Evolutionary conservation across 2,888 invertebrate species (phyloP).

Genomic region (Hesperia comma): DNA sequence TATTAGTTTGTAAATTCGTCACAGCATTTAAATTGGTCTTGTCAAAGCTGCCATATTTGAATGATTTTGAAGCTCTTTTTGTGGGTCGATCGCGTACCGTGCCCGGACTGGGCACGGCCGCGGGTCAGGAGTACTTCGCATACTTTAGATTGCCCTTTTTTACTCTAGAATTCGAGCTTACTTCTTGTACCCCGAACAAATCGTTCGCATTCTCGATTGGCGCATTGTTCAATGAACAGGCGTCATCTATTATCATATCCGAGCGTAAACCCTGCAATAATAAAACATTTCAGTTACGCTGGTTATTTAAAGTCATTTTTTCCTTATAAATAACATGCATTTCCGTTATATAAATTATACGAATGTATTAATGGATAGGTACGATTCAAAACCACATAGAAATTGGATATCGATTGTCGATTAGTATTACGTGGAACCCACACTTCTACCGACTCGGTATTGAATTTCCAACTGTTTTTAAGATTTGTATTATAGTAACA

Average conservation of each 20-base stretch:
- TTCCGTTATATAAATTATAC: too few relatives aligned
- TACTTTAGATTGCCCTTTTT: conserved; percentile 68
- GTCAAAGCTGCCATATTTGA: conserved; percentile 72
- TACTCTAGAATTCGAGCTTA: conserved; percentile 62
- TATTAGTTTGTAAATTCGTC: conserved; percentile 48
- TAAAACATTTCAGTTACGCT: background rate
- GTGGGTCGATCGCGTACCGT: conserved; percentile 55
- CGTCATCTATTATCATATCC: conserved; percentile 72
- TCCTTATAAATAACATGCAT: background rate
- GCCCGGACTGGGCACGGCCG: conserved; percentile 76
- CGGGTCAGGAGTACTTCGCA: conserved; percentile 74
- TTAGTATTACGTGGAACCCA: conserved; percentile 2
- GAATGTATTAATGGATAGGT: background rate
- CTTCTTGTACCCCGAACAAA: conserved; percentile 65
- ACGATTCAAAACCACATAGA: background rate
- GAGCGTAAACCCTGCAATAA: conserved; percentile 69
- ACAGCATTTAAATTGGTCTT: conserved; percentile 59
- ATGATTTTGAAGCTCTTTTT: conserved; percentile 52
- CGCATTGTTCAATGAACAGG: conserved; percentile 64
- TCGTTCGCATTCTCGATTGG: conserved; percentile 69
- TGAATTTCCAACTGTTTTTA: conserved; percentile 4
- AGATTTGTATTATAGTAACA: too few relatives aligned
- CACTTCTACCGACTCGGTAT: background rate
- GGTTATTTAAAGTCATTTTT: background rate
- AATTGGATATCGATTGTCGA: conserved; percentile 2